Evolutionary conservation across 2,888 invertebrate genomes (phyloP), one percentile per base, ranked within the genome.

Genomic region (Cecidostiba fungosa): DNA sequence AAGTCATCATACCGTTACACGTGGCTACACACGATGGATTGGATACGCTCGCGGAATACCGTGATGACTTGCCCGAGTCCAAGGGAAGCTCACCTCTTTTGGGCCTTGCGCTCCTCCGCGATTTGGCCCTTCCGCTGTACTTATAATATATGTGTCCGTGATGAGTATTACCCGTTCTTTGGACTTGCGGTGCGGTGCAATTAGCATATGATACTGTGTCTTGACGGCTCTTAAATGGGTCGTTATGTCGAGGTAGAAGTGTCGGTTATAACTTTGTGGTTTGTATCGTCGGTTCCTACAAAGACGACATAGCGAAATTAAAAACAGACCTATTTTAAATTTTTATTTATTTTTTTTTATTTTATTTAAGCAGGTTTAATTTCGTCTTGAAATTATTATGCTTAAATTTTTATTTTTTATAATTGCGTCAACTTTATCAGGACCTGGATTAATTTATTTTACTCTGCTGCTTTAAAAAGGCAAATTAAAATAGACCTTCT

Each of bases 31-130:
- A 26, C 8, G 3, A 50, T 16, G n/a, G 72, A 4, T 26, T 14
- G 3, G 32, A 72, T 43, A 82, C 82, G 82, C 66, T 43, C 43
- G 73, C 74, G 29, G 82, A 82, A 82, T 82, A 82, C 43, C 54
- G 26, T 26, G 47, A 72, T 47, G 82, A 74, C 36, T 19, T 10
- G 81, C 43, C 80, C 47, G 36, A 54, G 81, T 62, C 80, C 47
- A 23, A 54, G 70, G 69, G 50, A 32, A 29, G 69, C 32, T 10
- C 47, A 10, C 69, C 69, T 69, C 69, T 69, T 69, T 69, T 69
- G 69, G 69, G 19, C 26, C 4, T 26, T 16, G 66, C 12, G 29
- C 16, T 10, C 4, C 26, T 3, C 12, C 12, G 12, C 26, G 66
- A 66, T 69, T 32, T 19, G 70, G 70, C 70, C 70, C 70, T 69